A percentile compares a stretch with the other conserved stretches of the same genome.
Conservation (phyloP, 2,797 vertebrate genomes). For the Thalassophryne amazonica region DNA sequence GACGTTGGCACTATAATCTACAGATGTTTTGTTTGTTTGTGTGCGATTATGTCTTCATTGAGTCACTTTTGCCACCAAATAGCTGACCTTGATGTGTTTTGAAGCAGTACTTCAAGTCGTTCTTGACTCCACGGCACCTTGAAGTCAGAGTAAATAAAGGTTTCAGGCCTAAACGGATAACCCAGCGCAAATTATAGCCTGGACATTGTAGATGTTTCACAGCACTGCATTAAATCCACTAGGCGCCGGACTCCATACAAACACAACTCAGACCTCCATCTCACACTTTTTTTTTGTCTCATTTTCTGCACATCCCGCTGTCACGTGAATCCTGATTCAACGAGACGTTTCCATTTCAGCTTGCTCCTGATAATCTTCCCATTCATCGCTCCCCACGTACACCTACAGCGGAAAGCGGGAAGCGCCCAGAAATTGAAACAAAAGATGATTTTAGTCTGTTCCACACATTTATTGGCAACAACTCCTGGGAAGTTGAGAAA, state of each 20-base stretch:
- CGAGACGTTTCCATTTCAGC: constrained; percentile 65
- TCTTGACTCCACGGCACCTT: constrained; percentile 26
- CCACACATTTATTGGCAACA: constrained; percentile 42
- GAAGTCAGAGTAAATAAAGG: constrained; percentile 34
- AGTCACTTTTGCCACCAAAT: not conserved
- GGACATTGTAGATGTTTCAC: constrained; percentile 43
- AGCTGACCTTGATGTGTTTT: constrained; percentile 1
- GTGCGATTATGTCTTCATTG: constrained; percentile 7
- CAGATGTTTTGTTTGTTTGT: constrained; percentile 9
- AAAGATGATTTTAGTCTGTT: constrained; percentile 54
- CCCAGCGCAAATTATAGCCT: constrained; percentile 24
- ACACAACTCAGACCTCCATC: not conserved
- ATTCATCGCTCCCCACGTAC: constrained; percentile 34
- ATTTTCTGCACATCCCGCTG: constrained; percentile 48
- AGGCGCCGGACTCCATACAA: not conserved
- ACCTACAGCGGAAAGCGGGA: constrained; percentile 46
- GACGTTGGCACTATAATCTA: too few relatives aligned
- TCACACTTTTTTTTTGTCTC: constrained; percentile 19
- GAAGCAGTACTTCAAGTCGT: constrained; percentile 28
- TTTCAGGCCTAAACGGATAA: constrained; percentile 31
- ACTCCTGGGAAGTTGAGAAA: constrained; percentile 26
- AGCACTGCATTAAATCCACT: constrained; percentile 31
- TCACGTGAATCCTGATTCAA: constrained; percentile 65
- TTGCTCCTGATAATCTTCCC: constrained; percentile 49
- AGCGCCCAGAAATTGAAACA: constrained; percentile 50